Base-by-base conservation (phyloP, 2,888 invertebrate genomes). In the Hipparchia semele region DNA sequence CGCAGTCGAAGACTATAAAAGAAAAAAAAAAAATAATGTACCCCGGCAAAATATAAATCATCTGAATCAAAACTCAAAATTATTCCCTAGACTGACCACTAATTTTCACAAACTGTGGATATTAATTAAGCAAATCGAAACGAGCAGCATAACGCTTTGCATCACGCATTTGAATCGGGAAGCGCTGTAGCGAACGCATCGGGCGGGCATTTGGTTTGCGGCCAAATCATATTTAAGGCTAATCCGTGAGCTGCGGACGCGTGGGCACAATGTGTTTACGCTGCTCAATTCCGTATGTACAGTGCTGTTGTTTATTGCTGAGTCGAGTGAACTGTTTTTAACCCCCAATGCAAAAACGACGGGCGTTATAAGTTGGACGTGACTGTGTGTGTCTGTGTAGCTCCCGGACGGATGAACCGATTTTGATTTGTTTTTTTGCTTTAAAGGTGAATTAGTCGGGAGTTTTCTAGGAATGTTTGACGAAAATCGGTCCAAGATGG, bases 41-140 rank as follows among this genome's bases (percentile, higher is more conserved):
- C 23, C 23, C 0, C 23, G 23, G 1, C 23, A 23, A 23, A 23
- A 23, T 23, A 23, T 23, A 23, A 23, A 65, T 33, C 23, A 51
- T 23, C 49, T 10, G 6, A 51, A 13, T 51, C 65, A 51, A 33
- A 53, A 33, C 65, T 33, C 12, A 33, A 51, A 53, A 65, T 65
- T 39, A 65, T 33, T 53, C 51, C 53, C 33, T 68, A 62, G 64
- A 39, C 62, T 74, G 60, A 66, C 75, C 73, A 74, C 73, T 73
- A 73, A 76, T 66, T 45, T 68, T 51, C 61, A 68, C 70, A 75
- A 76, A 75, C 73, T 73, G 71, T 58, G 70, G 71, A 73, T 74
- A 75, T 75, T 73, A 76, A 74, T 77, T 76, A 76, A 70, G 71
- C 72, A 71, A 76, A 76, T 77, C 71, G 71, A 71, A 76, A 66